Percentiles rank a stretch among this genome's conserved stretches.
phyloP scores from a whole-genome alignment of 2,797 vertebrate genomes.

The Acanthis flammea region DNA sequence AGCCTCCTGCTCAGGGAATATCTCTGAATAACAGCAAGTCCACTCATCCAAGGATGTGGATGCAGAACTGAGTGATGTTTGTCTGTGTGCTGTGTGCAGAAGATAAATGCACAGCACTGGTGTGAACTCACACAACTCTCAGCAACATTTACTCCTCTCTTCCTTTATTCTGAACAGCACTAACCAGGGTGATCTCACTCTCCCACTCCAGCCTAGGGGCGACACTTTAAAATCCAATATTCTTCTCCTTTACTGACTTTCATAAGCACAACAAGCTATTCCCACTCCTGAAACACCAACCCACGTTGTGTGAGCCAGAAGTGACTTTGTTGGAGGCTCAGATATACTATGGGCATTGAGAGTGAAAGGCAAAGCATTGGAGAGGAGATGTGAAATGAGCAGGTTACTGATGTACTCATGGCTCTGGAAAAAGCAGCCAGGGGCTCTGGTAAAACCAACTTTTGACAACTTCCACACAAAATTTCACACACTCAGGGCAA shows the following conservation, averaged over 20 bases:
- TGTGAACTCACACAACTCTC: not conserved
- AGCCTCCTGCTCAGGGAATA: not conserved
- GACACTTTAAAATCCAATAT: not conserved
- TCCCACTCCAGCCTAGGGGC: not conserved
- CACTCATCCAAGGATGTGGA: not conserved
- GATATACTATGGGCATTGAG: not conserved
- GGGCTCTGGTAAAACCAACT: not conserved
- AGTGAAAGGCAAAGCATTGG: not conserved
- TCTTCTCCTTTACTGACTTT: not conserved
- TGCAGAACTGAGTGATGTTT: not conserved
- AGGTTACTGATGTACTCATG: not conserved
- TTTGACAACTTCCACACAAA: not conserved
- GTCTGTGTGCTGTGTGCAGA: not conserved
- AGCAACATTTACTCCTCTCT: not conserved
- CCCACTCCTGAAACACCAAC: not conserved
- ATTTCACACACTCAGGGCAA: not conserved
- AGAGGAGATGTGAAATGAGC: not conserved
- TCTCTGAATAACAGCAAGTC: not conserved
- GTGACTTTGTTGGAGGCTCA: not conserved
- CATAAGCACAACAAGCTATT: not conserved
- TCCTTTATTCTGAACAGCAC: not conserved
- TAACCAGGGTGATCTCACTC: not conserved
- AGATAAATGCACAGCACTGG: rapidly evolving
- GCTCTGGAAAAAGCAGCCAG: not conserved
- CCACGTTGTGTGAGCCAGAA: not conserved